Percentiles rank a stretch among this genome's conserved stretches.
phyloP scores from a whole-genome alignment of 23 tunicate genomes.

The Ascidia mentula region DNA sequence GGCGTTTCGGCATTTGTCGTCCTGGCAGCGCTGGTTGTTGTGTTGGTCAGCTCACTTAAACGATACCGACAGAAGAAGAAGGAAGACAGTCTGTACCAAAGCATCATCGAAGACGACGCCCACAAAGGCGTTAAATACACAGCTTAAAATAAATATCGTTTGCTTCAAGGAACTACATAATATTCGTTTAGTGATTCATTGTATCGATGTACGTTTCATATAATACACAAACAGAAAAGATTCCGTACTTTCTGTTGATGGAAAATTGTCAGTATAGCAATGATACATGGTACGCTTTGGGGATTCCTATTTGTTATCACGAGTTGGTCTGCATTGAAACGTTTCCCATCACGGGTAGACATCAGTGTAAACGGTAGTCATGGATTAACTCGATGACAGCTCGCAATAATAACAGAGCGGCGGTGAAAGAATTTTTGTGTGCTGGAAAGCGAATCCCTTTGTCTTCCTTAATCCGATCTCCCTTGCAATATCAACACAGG shows the following conservation, averaged over 20 bases:
- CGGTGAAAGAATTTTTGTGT: neutral
- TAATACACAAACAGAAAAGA: too few relatives aligned
- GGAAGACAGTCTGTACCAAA: constrained; percentile 56
- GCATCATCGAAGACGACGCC: constrained; percentile 48
- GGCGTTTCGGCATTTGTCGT: constrained; percentile 56
- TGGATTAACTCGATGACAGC: constrained; percentile 6
- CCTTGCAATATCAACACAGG: constrained; percentile 6
- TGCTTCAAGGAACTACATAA: neutral
- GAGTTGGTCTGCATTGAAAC: too few relatives aligned
- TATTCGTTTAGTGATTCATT: too few relatives aligned
- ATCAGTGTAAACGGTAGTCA: neutral
- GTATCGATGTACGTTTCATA: too few relatives aligned
- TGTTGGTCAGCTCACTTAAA: constrained; percentile 5
- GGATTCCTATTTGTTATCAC: too few relatives aligned
- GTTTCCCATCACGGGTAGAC: neutral
- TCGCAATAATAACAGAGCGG: neutral
- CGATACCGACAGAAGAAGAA: constrained; percentile 25
- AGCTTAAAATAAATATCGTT: constrained; percentile 22
- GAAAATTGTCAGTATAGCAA: too few relatives aligned
- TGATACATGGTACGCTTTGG: too few relatives aligned
- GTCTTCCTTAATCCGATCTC: constrained; percentile 11
- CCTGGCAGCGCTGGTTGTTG: constrained; percentile 31
- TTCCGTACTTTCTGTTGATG: too few relatives aligned
- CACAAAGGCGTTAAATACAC: constrained; percentile 51
- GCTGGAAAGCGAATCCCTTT: neutral